Conservation (phyloP, 2,888 invertebrate species). For the Chaetogeoica ovagalla region DNA sequence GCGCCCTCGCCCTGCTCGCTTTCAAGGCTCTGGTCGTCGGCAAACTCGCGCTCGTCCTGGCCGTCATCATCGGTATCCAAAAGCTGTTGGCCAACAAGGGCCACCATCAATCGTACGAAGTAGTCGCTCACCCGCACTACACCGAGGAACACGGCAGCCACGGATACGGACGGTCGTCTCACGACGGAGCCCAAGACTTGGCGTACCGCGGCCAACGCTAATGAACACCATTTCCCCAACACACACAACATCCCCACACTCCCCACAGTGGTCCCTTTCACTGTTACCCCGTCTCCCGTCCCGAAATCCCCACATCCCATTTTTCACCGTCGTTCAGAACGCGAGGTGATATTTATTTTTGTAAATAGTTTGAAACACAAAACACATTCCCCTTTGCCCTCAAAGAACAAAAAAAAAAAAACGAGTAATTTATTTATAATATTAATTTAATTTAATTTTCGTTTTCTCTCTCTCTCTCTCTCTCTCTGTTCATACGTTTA, state of each 20-base stretch:
- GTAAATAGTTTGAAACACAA: constrained; percentile 20
- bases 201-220: constrained; percentile 67
- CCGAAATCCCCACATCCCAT: not conserved
- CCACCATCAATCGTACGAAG: constrained; percentile 71
- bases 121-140: constrained; percentile 67
- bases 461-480: too few relatives aligned
- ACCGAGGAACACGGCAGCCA: constrained; percentile 66
- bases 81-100: constrained; percentile 74
- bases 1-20: constrained; percentile 75
- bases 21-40: constrained; percentile 83
- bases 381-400: not conserved
- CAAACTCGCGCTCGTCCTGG: constrained; percentile 79
- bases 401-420: not conserved
- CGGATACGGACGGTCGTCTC: constrained; percentile 71
- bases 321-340: constrained; percentile 20
- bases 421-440: too few relatives aligned
- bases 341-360: constrained; percentile 45
- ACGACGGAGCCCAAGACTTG: constrained; percentile 67
- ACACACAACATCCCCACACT: too few relatives aligned
- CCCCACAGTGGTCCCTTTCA: too few relatives aligned
- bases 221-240: not conserved
- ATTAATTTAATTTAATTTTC: too few relatives aligned
- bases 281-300: constrained; percentile 5
- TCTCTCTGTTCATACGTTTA: too few relatives aligned
- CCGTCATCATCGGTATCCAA: constrained; percentile 76